Percentiles rank a stretch among this genome's conserved stretches.
Evolutionary conservation across 2,797 vertebrate species (phyloP).

Genomic region (Yasuhikotakia modesta): DNA sequence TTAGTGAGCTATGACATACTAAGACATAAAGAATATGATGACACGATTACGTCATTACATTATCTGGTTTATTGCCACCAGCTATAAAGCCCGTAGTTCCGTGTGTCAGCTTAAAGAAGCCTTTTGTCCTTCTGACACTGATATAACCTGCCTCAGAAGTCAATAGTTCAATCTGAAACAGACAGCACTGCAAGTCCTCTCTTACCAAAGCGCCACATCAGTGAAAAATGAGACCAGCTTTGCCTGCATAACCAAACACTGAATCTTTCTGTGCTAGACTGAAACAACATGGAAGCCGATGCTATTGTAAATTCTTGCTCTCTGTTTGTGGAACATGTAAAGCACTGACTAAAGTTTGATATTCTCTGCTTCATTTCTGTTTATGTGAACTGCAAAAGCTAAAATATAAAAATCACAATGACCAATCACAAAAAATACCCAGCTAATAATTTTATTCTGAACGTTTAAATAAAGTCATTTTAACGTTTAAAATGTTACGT

Average conservation of each 20-base stretch:
- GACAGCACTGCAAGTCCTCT: constrained; percentile 59
- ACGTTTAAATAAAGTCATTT: no score
- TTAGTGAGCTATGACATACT: not conserved
- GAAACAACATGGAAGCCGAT: not conserved
- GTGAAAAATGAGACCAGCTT: constrained; percentile 70
- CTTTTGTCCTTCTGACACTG: constrained; percentile 63
- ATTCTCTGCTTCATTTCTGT: not conserved
- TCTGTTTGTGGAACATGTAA: not conserved
- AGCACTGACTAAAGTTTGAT: not conserved
- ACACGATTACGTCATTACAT: not conserved
- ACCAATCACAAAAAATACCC: no score
- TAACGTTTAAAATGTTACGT: no score
- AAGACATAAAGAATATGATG: not conserved
- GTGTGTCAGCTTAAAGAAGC: not conserved
- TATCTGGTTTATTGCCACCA: no score
- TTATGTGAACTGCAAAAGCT: no score
- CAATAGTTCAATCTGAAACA: constrained; percentile 61
- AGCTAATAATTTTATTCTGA: no score
- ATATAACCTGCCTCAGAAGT: constrained; percentile 58
- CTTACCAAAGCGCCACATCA: constrained; percentile 68
- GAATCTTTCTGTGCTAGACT: not conserved
- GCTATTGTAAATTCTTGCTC: not conserved
- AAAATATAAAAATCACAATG: no score
- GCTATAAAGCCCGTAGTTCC: no score
- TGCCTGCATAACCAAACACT: constrained; percentile 16